Evolutionary conservation across 2,797 vertebrate genomes (phyloP).

Genomic region (Microctenopoma lineatum): DNA sequence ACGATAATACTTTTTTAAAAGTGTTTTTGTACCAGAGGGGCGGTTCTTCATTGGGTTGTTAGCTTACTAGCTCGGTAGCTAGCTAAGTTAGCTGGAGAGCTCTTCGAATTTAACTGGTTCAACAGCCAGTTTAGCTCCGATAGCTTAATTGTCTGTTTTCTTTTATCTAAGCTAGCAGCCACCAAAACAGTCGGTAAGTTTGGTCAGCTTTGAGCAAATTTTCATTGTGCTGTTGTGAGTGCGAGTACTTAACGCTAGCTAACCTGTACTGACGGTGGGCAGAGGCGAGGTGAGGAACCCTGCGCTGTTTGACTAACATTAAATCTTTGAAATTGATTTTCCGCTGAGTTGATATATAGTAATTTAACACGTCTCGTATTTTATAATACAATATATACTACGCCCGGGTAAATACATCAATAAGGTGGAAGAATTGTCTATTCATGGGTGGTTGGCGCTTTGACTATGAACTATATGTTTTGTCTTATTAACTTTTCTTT

Average conservation of each 20-base stretch:
- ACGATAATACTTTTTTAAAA: neutral
- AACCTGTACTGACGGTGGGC: neutral
- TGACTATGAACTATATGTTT: neutral
- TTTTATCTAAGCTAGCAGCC: neutral
- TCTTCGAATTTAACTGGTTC: conserved; percentile 35
- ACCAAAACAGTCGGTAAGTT: conserved; percentile 52
- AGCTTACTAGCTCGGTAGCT: conserved; percentile 46
- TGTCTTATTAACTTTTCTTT: neutral
- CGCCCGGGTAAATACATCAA: neutral
- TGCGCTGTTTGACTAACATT: neutral
- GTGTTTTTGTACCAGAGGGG: conserved; percentile 14
- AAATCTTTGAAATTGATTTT: neutral
- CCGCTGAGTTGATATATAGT: neutral
- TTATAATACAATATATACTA: fast-evolving
- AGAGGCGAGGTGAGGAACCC: neutral
- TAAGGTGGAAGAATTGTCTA: fast-evolving
- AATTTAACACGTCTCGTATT: neutral
- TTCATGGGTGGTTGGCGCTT: neutral
- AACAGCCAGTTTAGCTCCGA: conserved; percentile 28
- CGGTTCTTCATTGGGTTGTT: conserved; percentile 19
- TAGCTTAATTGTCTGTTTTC: too few species aligned
- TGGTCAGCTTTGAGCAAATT: neutral
- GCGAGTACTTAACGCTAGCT: neutral
- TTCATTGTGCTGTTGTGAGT: neutral
- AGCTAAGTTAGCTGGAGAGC: conserved; percentile 43